Evolutionary conservation across 35 echinoderm and acorn worm species (phyloP), one percentile per base, ranked within the genome.

Genomic region (Apostichopus californicus): DNA sequence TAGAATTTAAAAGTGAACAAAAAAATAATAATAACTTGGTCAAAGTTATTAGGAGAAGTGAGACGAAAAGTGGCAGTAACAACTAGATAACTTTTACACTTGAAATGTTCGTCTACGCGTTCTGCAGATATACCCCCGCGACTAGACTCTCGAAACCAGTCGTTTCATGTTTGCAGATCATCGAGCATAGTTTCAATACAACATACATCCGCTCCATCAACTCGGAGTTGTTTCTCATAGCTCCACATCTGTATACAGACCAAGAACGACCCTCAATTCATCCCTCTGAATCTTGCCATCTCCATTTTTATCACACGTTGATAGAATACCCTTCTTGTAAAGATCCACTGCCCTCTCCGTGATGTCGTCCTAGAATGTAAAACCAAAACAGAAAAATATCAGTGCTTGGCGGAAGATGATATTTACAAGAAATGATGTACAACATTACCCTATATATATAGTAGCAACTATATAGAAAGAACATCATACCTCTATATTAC

Each of bases 241-340:
- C 60, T 55, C 86, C 86, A 89, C 86, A 15, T 94, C 93, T 6
- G 87, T 60, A 73, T 94, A 94, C 8, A 94, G 66, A 28, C 93
- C 93, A 25, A 94, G 93, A 57, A 89, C 88, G 28, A 91, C 18
- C 23, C 65, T 65, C 68, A 94, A 9, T 84, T 94, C 93, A 26
- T 81, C 88, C 18, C 59, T 90, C 53, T 94, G 93, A 83, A 94
- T 94, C 73, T 94, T 94, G 10, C 93, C 93, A 59, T 94, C 93
- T 21, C 87, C 78, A 55, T 94, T 94, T 59, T 90, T 94, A 54
- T 94, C 93, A 86, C 87, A 94, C 22, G 55, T 94, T 22, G 79
- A 20, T 15, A 94, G 63, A 61, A 94, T 94, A 34, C 93, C 88
- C 53, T 86, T 94, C 66, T 91, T 94, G 80, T 90, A 94, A 10